A percentile compares a stretch with the other conserved stretches of the same genome.
phyloP scores from a whole-genome alignment of 2,113 vertebrate genomes.

The Eira barbara region DNA sequence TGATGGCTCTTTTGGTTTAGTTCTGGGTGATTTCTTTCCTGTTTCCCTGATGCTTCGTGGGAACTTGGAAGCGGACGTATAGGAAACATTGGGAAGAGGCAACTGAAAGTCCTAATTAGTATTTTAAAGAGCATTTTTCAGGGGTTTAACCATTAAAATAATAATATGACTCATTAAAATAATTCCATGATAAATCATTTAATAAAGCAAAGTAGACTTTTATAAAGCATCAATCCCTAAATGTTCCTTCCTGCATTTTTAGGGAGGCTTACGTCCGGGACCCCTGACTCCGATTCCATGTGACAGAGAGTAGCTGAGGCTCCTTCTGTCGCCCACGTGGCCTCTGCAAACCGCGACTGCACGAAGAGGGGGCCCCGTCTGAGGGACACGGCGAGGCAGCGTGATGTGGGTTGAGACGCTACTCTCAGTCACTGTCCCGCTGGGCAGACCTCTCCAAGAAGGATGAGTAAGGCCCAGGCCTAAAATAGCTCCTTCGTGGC shows the following conservation, averaged over 20 bases:
- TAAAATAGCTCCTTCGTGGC: accelerated
- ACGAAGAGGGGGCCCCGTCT: background rate
- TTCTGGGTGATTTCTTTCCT: background rate
- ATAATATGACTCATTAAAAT: background rate
- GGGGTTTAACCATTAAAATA: background rate
- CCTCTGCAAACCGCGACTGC: background rate
- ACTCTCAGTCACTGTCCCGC: too few relatives aligned
- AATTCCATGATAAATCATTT: background rate
- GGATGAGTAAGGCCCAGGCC: background rate
- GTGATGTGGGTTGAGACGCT: accelerated
- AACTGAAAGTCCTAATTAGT: background rate
- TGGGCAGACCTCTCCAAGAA: too few relatives aligned
- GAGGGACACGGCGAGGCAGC: background rate
- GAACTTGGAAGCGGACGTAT: background rate
- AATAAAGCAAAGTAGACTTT: background rate
- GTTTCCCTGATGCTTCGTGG: background rate
- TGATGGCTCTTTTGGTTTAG: background rate
- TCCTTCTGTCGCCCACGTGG: background rate
- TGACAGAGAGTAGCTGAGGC: background rate
- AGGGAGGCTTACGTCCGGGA: background rate
- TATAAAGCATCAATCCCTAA: background rate
- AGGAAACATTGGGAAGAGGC: background rate
- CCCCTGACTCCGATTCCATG: background rate
- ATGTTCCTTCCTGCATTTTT: background rate
- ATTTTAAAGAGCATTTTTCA: background rate